Evolutionary conservation across 2,113 vertebrate species (phyloP).

Genomic region (Ploceus nigricollis): DNA sequence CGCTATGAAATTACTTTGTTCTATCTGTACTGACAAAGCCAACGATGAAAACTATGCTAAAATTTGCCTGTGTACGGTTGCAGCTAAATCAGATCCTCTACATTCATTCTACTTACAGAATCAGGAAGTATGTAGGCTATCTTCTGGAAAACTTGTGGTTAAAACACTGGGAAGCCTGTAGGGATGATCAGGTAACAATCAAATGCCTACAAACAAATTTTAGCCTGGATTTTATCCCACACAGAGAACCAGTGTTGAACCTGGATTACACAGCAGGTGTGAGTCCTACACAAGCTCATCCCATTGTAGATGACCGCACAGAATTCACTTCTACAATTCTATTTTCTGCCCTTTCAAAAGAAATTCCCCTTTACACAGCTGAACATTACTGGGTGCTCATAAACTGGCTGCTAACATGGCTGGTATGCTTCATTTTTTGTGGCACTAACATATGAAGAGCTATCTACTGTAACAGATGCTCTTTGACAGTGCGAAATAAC

Average conservation of each 20-base stretch:
- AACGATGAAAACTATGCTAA: neutral
- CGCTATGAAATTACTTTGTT: neutral
- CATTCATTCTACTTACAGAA: neutral
- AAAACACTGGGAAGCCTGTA: neutral
- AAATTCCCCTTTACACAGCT: neutral
- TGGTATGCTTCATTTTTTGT: constrained; percentile 2
- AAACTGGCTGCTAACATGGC: neutral
- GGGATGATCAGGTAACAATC: neutral
- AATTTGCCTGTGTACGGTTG: neutral
- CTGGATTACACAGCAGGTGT: neutral
- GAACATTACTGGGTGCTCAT: neutral
- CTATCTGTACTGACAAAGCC: neutral
- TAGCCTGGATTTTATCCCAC: neutral
- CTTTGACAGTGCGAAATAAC: constrained; percentile 65
- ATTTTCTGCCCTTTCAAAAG: neutral
- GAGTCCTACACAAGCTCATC: neutral
- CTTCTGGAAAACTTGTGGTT: neutral
- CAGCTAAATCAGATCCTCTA: neutral
- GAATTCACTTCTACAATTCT: neutral
- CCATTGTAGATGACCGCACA: neutral
- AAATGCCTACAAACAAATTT: neutral
- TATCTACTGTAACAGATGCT: constrained; percentile 55
- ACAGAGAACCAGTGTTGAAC: neutral
- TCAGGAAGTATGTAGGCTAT: neutral
- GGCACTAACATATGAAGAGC: neutral